Percentiles rank a stretch among this genome's conserved stretches.
These are phyloP conservation scores for Anthopleura xanthogrammica DNA, from an alignment of 92 coral and sea anemone species.

Conservation along the genomic window DNA sequence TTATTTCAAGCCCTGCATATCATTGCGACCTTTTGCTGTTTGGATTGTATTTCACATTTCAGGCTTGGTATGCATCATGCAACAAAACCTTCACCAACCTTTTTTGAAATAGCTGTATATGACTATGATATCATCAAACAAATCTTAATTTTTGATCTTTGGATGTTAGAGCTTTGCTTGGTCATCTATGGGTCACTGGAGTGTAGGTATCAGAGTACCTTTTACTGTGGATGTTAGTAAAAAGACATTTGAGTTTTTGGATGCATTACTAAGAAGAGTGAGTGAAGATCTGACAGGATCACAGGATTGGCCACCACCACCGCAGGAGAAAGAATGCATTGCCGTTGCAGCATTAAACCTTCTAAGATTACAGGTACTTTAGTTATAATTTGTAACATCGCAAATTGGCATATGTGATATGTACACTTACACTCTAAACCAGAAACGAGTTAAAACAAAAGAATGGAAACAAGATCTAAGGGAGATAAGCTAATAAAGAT, in stretches of 20 bases:
- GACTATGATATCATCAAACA: neutral
- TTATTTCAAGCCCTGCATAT: no score
- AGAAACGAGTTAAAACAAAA: no score
- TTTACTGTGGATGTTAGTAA: conserved; percentile 92
- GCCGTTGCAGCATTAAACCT: conserved; percentile 92
- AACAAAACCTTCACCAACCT: no score
- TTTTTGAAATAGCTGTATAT: neutral
- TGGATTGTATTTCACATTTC: no score
- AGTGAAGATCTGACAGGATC: conserved; percentile 98
- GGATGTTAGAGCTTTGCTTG: conserved; percentile 85
- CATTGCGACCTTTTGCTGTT: no score
- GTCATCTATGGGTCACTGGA: conserved; percentile 87
- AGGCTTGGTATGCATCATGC: no score
- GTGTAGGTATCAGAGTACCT: conserved; percentile 84
- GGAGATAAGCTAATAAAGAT: no score
- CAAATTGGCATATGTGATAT: no score
- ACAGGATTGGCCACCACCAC: conserved; percentile 99
- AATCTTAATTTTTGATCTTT: neutral
- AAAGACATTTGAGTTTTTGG: conserved; percentile 88
- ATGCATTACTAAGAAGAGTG: conserved; percentile 89
- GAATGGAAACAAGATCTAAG: no score
- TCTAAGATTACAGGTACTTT: conserved; percentile 75
- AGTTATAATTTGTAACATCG: neutral
- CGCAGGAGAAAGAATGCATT: conserved; percentile 98
- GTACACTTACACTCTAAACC: no score